phyloP scores from a whole-genome alignment of 2,888 invertebrate species.

The Drosophila austrosaltans region DNA sequence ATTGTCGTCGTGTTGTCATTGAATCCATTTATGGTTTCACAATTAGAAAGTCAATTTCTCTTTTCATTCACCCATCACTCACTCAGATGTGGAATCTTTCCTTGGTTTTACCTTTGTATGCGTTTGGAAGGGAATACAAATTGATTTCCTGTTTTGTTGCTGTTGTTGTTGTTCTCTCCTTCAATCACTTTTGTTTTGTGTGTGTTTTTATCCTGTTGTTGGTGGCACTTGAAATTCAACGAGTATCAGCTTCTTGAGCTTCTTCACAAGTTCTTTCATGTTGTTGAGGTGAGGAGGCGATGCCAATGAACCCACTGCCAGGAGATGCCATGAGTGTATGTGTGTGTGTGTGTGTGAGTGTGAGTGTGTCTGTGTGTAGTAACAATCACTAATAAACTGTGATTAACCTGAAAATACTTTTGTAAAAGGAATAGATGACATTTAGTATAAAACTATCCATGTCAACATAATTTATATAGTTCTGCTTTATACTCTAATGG shows the following conservation, averaged over 20 bases:
- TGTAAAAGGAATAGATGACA: neutral
- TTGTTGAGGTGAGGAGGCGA: neutral
- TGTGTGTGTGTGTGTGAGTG: too few relatives aligned
- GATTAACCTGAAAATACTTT: neutral
- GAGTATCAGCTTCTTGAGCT: conserved; percentile 10
- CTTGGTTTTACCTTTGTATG: neutral
- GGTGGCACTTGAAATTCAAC: conserved; percentile 16
- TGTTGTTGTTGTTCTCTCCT: neutral
- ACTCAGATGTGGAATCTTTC: neutral
- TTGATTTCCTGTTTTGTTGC: conserved; percentile 11
- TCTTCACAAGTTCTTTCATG: neutral
- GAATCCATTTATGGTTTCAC: conserved; percentile 14
- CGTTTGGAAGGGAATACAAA: conserved; percentile 3
- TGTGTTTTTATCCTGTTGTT: neutral
- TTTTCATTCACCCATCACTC: neutral
- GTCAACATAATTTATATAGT: too few relatives aligned
- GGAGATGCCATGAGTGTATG: neutral
- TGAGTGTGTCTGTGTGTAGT: neutral
- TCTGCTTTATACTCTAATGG: too few relatives aligned
- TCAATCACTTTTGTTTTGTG: neutral
- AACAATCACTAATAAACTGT: neutral
- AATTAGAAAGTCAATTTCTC: conserved; percentile 10
- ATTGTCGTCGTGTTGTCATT: conserved; percentile 23
- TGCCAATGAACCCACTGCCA: conserved; percentile 1
- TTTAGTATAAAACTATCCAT: too few relatives aligned